Percentiles rank a stretch among this genome's conserved stretches.
phyloP scores from a whole-genome alignment of 2,888 invertebrate genomes.

The Scelioninae gen. 2 region DNA sequence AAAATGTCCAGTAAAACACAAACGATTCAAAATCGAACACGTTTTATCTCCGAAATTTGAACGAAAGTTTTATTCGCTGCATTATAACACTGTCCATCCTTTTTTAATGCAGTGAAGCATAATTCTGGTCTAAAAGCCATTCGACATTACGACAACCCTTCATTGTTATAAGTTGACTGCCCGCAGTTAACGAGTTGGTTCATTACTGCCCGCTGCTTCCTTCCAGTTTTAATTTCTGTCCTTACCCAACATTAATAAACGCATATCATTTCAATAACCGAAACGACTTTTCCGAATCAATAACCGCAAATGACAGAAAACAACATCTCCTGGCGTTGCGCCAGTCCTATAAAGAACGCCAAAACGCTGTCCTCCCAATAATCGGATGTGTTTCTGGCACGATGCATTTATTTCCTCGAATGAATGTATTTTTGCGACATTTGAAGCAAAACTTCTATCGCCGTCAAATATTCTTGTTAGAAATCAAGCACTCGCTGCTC shows the following conservation, averaged over 20 bases:
- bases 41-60: neutral
- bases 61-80: conserved; percentile 4
- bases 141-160: neutral
- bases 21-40: conserved; percentile 4
- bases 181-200: neutral
- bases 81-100: conserved; percentile 3
- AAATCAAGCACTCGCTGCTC: neutral
- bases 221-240: neutral
- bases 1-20: too few relatives aligned
- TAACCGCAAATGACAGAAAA: conserved; percentile 72
- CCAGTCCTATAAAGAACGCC: conserved; percentile 71
- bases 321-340: conserved; percentile 72
- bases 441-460: conserved; percentile 18
- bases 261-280: conserved; percentile 74
- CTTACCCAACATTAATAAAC: conserved; percentile 68
- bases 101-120: neutral
- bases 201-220: too few relatives aligned
- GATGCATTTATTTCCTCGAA: conserved; percentile 73
- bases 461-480: conserved; percentile 14
- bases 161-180: neutral
- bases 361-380: conserved; percentile 72
- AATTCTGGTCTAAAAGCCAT: conserved; percentile 4
- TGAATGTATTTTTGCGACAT: conserved; percentile 68
- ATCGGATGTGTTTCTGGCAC: conserved; percentile 74
- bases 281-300: conserved; percentile 72